phyloP scores from a whole-genome alignment of 2,888 invertebrate genomes.

The Tetropium fuscum region DNA sequence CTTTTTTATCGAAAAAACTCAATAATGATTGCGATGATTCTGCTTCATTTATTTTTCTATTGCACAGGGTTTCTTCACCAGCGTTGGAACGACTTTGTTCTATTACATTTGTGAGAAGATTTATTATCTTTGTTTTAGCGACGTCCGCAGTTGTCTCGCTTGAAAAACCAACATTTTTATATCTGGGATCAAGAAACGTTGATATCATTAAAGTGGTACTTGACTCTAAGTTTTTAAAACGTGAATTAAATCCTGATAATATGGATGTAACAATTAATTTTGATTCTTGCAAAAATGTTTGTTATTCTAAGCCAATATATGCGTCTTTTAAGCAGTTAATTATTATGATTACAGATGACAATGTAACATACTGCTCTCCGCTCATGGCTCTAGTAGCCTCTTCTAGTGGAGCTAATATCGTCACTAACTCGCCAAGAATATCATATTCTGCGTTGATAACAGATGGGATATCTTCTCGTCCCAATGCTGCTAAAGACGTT shows the following conservation, averaged over 20 bases:
- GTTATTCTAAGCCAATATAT: no score
- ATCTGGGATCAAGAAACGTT: constrained; percentile 21
- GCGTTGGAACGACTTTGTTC: not conserved
- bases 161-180: not conserved
- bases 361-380: constrained; percentile 37
- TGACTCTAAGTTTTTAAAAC: not conserved
- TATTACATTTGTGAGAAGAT: not conserved
- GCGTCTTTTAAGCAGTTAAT: constrained; percentile 30
- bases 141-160: not conserved
- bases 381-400: constrained; percentile 38
- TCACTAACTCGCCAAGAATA: constrained; percentile 37
- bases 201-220: not conserved
- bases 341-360: constrained; percentile 40
- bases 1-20: not conserved
- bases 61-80: no score
- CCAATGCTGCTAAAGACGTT: constrained; percentile 27
- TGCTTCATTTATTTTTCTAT: no score
- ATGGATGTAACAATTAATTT: not conserved
- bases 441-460: constrained; percentile 25
- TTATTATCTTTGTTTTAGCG: not conserved
- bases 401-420: constrained; percentile 43
- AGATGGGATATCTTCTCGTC: constrained; percentile 31
- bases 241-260: not conserved
- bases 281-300: no score
- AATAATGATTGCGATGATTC: not conserved